These are phyloP conservation scores for Anguilla anguilla DNA, from an alignment of 2,797 vertebrate genomes.

Conservation along the genomic window DNA sequence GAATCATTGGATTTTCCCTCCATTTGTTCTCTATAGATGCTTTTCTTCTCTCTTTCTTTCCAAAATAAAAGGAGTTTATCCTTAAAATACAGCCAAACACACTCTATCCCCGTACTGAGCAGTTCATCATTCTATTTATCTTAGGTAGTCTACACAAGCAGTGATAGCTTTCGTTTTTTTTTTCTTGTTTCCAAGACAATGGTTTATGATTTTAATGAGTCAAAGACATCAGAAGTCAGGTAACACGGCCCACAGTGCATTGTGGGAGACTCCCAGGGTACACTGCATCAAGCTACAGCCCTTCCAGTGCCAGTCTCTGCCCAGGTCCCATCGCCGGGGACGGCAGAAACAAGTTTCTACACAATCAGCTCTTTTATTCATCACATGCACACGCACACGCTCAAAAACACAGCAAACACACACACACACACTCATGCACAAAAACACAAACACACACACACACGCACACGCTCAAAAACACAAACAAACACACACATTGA, in stretches of 20 bases:
- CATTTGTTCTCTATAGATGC: background rate
- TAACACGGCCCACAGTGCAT: background rate
- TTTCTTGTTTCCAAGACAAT: background rate
- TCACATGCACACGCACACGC: slow-evolving; percentile 30
- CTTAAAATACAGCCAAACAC: background rate
- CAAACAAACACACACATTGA: too few relatives aligned
- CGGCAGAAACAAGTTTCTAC: background rate
- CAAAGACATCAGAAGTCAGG: background rate
- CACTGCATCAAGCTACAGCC: background rate
- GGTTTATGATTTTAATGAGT: background rate
- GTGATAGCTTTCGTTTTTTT: background rate
- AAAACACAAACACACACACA: too few relatives aligned
- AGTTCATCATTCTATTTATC: too few relatives aligned
- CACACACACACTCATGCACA: too few relatives aligned
- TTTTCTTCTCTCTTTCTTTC: background rate
- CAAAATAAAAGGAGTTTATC: background rate
- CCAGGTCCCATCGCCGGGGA: slow-evolving; percentile 3
- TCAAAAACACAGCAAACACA: too few relatives aligned
- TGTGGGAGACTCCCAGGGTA: background rate
- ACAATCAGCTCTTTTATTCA: slow-evolving; percentile 4
- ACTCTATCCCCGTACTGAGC: background rate
- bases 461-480: too few relatives aligned
- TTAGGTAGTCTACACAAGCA: background rate
- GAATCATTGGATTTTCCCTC: background rate
- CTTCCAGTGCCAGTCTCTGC: slow-evolving; percentile 2